Percentiles rank a stretch among this genome's conserved stretches.
These are phyloP conservation scores for Drosophila nr. fundita DNA, from an alignment of 2,888 invertebrate genomes.

Conservation along the genomic window DNA sequence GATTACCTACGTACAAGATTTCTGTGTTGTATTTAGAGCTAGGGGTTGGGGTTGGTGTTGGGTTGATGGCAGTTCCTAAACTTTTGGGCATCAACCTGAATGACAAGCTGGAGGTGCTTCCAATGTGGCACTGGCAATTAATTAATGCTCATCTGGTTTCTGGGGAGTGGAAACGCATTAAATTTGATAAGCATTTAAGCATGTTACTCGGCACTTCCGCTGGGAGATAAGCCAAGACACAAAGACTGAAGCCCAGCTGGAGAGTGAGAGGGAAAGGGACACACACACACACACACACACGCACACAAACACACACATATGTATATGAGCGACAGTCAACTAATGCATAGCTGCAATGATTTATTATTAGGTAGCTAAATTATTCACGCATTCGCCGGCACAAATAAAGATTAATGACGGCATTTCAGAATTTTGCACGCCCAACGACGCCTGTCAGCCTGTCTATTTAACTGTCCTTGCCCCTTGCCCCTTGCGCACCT, in stretches of 20 bases:
- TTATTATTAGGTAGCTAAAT: conserved; percentile 82
- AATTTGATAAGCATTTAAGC: conserved; percentile 80
- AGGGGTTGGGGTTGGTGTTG: neutral
- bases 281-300: conserved; percentile 4
- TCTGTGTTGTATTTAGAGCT: conserved; percentile 1
- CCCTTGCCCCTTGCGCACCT: neutral
- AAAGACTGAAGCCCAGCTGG: conserved; percentile 9
- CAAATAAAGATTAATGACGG: conserved; percentile 82
- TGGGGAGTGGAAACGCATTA: conserved; percentile 55
- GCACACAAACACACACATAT: conserved; percentile 4
- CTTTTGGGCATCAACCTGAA: conserved; percentile 1
- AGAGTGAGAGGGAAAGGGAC: conserved; percentile 16
- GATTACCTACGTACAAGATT: conserved; percentile 8
- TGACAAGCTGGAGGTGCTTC: conserved; percentile 27
- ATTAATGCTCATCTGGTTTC: conserved; percentile 75
- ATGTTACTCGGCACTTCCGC: conserved; percentile 78
- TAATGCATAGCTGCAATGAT: conserved; percentile 80
- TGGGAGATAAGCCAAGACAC: conserved; percentile 40
- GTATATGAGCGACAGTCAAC: conserved; percentile 65
- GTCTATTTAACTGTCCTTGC: conserved; percentile 70
- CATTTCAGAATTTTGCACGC: conserved; percentile 72
- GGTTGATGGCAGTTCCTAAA: conserved; percentile 15
- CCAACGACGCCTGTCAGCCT: conserved; percentile 68
- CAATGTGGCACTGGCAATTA: conserved; percentile 67
- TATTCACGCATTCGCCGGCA: conserved; percentile 76